Evolutionary conservation across 2,113 vertebrate genomes (phyloP).

Genomic region (human): GRCh38 chr7:3299501-3300000

Average conservation of each 20-base stretch:
- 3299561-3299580: no score
- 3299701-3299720: no score
- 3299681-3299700: no score
- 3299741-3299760: neutral
- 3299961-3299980: neutral
- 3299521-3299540: no score
- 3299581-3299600: no score
- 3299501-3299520: no score
- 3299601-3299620: neutral
- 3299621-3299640: neutral
- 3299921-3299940: neutral
- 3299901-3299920: neutral
- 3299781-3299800: neutral
- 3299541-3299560: no score
- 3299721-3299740: neutral
- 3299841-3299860: neutral
- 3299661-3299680: fast-evolving
- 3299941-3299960: neutral
- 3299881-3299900: neutral
- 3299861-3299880: neutral
- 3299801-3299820: neutral
- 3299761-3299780: neutral
- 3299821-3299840: no score
- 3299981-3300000: neutral
- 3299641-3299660: neutral